phyloP scores from a whole-genome alignment of 2,113 vertebrate species.

The Vimba vimba region DNA sequence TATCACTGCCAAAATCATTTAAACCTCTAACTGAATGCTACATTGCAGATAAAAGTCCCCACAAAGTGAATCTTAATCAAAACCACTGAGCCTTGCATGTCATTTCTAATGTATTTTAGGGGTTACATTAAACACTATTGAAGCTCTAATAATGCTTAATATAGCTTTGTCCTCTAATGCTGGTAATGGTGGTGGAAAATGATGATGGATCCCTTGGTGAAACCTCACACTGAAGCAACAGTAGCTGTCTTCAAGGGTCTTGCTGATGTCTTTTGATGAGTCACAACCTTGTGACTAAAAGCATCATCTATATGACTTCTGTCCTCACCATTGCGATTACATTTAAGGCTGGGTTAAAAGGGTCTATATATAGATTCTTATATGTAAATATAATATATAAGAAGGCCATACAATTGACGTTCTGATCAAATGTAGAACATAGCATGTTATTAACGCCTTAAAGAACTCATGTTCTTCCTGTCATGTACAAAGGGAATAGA shows the following conservation, averaged over 20 bases:
- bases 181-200: conserved; percentile 59
- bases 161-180: conserved; percentile 48
- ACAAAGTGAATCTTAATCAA: conserved; percentile 25
- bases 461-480: conserved; percentile 63
- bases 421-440: conserved; percentile 50
- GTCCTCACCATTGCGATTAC: conserved; percentile 62
- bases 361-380: conserved; percentile 22
- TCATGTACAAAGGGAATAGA: conserved; percentile 58
- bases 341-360: conserved; percentile 34
- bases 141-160: conserved; percentile 52
- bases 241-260: conserved; percentile 55
- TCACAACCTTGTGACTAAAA: conserved; percentile 60
- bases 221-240: conserved; percentile 54
- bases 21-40: background rate
- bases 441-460: conserved; percentile 63
- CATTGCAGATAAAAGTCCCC: conserved; percentile 1
- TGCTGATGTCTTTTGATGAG: conserved; percentile 57
- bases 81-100: conserved; percentile 29
- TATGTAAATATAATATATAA: background rate
- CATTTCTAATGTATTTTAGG: conserved; percentile 44
- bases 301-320: conserved; percentile 52
- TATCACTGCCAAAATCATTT: background rate
- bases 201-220: conserved; percentile 67
- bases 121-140: conserved; percentile 41
- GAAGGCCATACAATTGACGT: conserved; percentile 52